phyloP scores from a whole-genome alignment of 2,113 vertebrate genomes.

The Zosterops borbonicus region DNA sequence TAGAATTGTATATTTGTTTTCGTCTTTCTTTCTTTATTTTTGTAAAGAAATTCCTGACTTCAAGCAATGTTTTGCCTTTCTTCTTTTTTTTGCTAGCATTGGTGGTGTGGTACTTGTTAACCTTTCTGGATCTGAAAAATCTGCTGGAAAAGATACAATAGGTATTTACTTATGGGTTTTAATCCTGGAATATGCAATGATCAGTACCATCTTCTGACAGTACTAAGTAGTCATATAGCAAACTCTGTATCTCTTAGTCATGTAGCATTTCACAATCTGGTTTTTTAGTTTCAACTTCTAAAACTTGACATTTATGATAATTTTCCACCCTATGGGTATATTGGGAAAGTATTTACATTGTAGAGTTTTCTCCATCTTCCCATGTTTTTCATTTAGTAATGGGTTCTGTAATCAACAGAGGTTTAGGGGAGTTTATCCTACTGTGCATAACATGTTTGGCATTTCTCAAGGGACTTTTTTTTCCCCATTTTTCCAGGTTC shows the following conservation, averaged over 20 bases:
- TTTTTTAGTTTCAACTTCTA: background rate
- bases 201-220: background rate
- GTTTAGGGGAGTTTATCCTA: background rate
- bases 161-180: conserved; percentile 71
- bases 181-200: background rate
- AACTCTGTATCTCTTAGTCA: background rate
- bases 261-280: background rate
- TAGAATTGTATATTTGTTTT: background rate
- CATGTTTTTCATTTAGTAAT: background rate
- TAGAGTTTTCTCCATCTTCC: background rate
- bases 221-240: background rate
- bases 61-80: background rate
- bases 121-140: conserved; percentile 87
- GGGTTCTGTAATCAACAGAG: background rate
- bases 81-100: conserved; percentile 79
- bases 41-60: background rate
- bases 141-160: conserved; percentile 82
- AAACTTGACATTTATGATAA: background rate
- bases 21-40: background rate
- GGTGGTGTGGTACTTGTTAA: conserved; percentile 92
- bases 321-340: rapidly evolving
- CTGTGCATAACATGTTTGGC: background rate
- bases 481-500: conserved; percentile 76
- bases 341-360: background rate
- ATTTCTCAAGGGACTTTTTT: background rate